Conservation (phyloP, 1,140 invertebrate species). For the Aphis craccivora region DNA sequence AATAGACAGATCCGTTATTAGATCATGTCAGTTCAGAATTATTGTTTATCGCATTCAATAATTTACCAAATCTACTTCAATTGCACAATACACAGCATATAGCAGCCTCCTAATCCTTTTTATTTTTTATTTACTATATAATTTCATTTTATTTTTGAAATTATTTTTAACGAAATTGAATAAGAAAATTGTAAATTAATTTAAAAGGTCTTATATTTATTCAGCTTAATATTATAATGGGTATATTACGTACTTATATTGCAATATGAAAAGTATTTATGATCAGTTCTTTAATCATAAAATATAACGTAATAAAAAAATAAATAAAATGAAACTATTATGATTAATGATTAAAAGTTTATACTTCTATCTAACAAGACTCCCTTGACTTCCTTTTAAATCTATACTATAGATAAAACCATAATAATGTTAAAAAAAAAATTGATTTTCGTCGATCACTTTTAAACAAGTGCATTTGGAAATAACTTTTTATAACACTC, state of each 20-base stretch:
- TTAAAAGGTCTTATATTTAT: neutral
- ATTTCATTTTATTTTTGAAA: too few relatives aligned
- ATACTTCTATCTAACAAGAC: neutral
- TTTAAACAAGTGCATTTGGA: neutral
- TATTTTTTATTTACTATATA: too few relatives aligned
- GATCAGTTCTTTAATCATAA: neutral
- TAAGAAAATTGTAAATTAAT: too few relatives aligned
- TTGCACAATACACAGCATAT: too few relatives aligned
- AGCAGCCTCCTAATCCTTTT: too few relatives aligned
- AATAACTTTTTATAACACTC: neutral
- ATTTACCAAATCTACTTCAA: too few relatives aligned
- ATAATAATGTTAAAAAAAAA: neutral
- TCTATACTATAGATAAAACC: neutral
- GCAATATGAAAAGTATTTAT: neutral
- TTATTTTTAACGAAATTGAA: too few relatives aligned
- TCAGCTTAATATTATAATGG: too few relatives aligned
- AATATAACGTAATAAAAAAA: neutral
- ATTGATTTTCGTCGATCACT: neutral
- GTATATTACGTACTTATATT: neutral
- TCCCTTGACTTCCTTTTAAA: constrained; percentile 1
- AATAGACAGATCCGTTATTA: too few relatives aligned
- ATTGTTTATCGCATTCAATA: too few relatives aligned
- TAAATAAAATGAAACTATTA: neutral
- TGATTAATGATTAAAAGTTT: neutral
- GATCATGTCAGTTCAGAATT: too few relatives aligned